Base-by-base conservation (phyloP, 2,113 vertebrate genomes). In the Carassius carassius region DNA sequence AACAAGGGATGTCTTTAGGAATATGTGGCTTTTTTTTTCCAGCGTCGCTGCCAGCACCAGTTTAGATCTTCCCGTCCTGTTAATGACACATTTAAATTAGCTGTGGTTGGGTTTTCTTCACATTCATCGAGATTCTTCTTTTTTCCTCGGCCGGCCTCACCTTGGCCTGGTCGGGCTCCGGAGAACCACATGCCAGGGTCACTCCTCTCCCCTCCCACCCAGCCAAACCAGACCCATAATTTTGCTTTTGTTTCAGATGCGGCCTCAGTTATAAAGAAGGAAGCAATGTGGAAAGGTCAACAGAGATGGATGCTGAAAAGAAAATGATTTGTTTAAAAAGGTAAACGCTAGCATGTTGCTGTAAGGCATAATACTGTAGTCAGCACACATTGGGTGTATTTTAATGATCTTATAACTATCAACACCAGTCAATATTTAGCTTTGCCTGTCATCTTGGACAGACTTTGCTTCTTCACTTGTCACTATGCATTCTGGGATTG, bases 211-310 rank as follows among this genome's bases (percentile, higher is more conserved):
- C 90, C 91, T 91, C 86, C 91, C 87, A 87, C 83, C 88, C 87
- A 86, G 93, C 92, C 93, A 94, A 94, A 93, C 94, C 94, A 95
- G 94, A 94, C 92, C 93, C 93, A 94, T 94, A 94, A 95, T 94
- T 95, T 93, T 93, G 93, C 94, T 94, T 95, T 95, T 95, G 94
- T 95, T 95, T 94, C 91, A 93, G 91, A 91, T 91, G 90, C 92
- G 91, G 92, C 93, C 93, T 93, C 91, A 92, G 93, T 94, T 94
- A 93, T 93, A 91, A 93, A 93, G 92, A 92, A 89, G 83, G 87
- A 88, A 90, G 84, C 73, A 44, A 89, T 86, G 89, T 93, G 92
- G 91, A 92, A 93, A 93, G 91, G 91, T 93, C 92, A 93, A 86
- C 69, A 70, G 75, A 84, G 74, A 90, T 78, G 87, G 37, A 72